Base-by-base conservation (phyloP, 2,797 vertebrate species). In the Ateles fusciceps region DNA sequence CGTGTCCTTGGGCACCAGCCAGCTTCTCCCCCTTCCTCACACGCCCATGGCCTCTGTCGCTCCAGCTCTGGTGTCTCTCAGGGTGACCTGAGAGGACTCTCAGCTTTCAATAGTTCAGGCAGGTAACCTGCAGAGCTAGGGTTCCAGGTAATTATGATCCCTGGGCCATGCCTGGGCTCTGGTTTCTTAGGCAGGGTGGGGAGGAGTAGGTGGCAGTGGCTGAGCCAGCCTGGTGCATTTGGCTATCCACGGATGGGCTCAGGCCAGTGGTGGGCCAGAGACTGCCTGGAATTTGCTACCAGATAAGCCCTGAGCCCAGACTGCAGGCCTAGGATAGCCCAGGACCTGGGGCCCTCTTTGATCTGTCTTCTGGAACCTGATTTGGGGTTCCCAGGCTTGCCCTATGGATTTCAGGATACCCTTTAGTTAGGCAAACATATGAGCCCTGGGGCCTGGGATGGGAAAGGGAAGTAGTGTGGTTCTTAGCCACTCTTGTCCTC, bases 21-120 rank as follows among this genome's bases (percentile, higher is more conserved):
- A 94, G 74, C 98, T 46, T 42, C 85, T 86, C 97, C 97, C 97
- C 97, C 94, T 85, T 74, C 55, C 5, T 36, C 46, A 36, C 2
- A 10, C 6, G 26, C 19, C n/a, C 86, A 42, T 97, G 97, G 96
- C 96, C 64, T 85, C 97, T 96, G 95, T 94, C 88, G n/a, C 22
- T 55, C 4, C 0, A 17, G 55, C 42, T 96, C 85, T 94, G 83
- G 97, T 71, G 97, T 81, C 52, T n/a, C 46, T 68, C 30, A 33
- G 30, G 61, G 61, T 1, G 15, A 4, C 10, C 2, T 26, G 12
- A 8, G 39, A 55, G 44, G 50, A 21, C n/a, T 28, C 91, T 98
- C 90, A 36, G 57, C 46, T 97, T 93, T 95, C 97, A 72, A 30
- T 46, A 48, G 33, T 50, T 11, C 79, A 59, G 50, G 57, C 71